These are phyloP conservation scores for Tetrao urogallus DNA, from an alignment of 2,113 vertebrate species.

Conservation along the genomic window DNA sequence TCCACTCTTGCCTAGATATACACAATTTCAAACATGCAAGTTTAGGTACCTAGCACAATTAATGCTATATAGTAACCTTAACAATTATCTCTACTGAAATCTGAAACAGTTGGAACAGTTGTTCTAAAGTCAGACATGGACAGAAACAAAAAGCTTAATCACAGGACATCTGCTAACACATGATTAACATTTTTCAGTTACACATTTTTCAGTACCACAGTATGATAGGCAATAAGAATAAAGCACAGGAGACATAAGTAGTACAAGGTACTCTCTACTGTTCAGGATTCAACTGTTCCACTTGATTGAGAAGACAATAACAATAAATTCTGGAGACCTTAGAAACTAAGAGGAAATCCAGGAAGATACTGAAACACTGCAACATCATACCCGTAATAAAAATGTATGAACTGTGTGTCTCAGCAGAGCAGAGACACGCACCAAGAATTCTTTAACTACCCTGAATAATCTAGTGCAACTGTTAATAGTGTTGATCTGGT, in stretches of 20 bases:
- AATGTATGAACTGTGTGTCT: not conserved
- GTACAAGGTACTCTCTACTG: not conserved
- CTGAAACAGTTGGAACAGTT: not conserved
- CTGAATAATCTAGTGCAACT: fast-evolving
- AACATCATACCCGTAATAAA: not conserved
- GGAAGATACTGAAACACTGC: not conserved
- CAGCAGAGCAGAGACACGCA: not conserved
- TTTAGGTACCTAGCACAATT: not conserved
- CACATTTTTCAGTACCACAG: not conserved
- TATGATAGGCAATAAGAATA: not conserved
- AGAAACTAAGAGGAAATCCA: not conserved
- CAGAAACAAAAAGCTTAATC: not conserved
- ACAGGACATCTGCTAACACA: not conserved
- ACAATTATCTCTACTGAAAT: not conserved
- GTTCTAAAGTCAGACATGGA: not conserved
- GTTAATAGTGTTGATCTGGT: not conserved
- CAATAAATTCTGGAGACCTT: not conserved
- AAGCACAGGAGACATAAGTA: not conserved
- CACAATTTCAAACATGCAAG: slow-evolving; percentile 61
- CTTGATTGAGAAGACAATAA: not conserved
- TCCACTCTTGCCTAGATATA: slow-evolving; percentile 80
- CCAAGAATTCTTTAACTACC: not conserved
- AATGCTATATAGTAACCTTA: not conserved
- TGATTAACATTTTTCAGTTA: not conserved
- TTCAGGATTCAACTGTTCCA: fast-evolving